Base-by-base conservation (phyloP, 2,113 vertebrate genomes). In the Ciconia boyciana region DNA sequence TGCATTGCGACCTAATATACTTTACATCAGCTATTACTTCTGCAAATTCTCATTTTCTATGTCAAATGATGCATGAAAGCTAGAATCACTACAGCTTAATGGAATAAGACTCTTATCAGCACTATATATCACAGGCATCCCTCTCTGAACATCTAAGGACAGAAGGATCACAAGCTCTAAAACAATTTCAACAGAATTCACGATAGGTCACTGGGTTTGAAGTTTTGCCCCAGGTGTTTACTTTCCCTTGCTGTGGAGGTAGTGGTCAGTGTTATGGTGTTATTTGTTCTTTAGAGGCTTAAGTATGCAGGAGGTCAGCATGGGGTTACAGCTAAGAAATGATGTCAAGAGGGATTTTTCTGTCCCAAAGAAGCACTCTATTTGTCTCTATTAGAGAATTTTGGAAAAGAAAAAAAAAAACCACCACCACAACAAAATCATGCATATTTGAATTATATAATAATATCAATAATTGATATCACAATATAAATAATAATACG, bases 21-120 rank as follows among this genome's bases (percentile, higher is more conserved):
- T 97, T 96, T 96, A 94, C 64, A 77, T 96, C 96, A 95, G 83
- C 95, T 96, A 95, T 96, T 95, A 94, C 90, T 96, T 96, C 87
- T 94, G 89, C 84, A 96, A 92, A 97, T 97, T 94, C 93, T 97
- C 90, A 95, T 98, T 97, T 97, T 97, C 88, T 95, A 80, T 97
- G 72, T 94, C 90, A 98, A 97, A 98, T 95, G 96, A 96, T 96
- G 94, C 94, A 94, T 97, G 94, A 69, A 97, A 95, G 64, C 92
- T 75, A 91, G 90, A 96, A 96, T 96, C 89, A 81, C 88, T 92
- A 81, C 64, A 94, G 84, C 87, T 96, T 97, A 97, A 96, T 96
- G 80, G 95, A 94, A 91, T 88, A 94, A 96, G 76, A n/a, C 19
- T 91, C 64, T 78, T 96, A 97, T 88, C 96, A 85, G 91, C 1